These are phyloP conservation scores for Cyanoderma ruficeps DNA, from an alignment of 2,113 vertebrate genomes.

Conservation along the genomic window DNA sequence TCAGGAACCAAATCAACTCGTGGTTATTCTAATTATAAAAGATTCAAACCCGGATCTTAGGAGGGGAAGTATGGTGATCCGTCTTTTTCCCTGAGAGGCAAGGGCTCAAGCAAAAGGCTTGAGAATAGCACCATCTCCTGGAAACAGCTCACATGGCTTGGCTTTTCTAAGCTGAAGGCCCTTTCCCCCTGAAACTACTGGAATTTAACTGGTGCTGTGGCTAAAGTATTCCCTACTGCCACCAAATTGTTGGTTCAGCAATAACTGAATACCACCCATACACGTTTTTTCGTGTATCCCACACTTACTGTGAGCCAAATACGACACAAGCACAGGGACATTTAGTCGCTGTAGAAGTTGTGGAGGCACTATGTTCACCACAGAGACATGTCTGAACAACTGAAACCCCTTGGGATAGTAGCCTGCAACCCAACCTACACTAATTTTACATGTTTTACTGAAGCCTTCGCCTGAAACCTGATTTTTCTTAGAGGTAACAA, in stretches of 20 bases:
- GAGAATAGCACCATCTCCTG: constrained; percentile 59
- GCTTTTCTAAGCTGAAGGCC: not conserved
- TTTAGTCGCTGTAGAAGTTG: not conserved
- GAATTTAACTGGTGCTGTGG: not conserved
- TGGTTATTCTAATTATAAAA: not conserved
- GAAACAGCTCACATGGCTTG: not conserved
- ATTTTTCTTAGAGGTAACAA: not conserved
- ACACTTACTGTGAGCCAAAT: rapidly evolving
- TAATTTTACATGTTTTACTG: not conserved
- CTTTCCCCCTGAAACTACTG: rapidly evolving
- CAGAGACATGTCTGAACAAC: not conserved
- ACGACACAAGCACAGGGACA: no score
- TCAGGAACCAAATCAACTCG: not conserved
- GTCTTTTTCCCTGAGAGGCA: not conserved
- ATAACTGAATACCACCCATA: not conserved
- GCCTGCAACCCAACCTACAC: not conserved
- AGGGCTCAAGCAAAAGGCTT: not conserved
- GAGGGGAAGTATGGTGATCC: not conserved
- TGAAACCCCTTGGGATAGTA: not conserved
- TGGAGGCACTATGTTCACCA: not conserved
- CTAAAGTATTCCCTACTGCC: rapidly evolving
- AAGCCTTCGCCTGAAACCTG: not conserved
- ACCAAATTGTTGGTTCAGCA: not conserved
- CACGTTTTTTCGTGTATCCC: not conserved
- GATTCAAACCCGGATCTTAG: rapidly evolving